Evolutionary conservation across 2,113 vertebrate genomes (phyloP).

Genomic region (Cheilinus undulatus): DNA sequence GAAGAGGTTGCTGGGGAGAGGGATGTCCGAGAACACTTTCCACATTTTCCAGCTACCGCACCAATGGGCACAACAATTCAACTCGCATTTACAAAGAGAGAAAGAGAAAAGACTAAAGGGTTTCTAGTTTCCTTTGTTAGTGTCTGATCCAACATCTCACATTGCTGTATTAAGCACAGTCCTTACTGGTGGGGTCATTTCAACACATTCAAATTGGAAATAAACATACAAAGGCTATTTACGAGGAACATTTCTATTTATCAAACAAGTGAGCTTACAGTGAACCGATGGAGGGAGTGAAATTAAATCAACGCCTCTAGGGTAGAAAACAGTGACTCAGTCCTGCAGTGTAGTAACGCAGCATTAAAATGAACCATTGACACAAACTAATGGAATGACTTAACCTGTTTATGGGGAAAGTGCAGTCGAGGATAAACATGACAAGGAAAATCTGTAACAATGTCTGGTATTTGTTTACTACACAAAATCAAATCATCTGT

Average conservation of each 20-base stretch:
- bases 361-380: conserved; percentile 29
- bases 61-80: no score
- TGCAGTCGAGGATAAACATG: conserved; percentile 35
- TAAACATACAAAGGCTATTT: conserved; percentile 42
- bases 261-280: conserved; percentile 37
- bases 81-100: no score
- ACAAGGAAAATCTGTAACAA: conserved; percentile 36
- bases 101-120: no score
- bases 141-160: conserved; percentile 24
- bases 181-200: conserved; percentile 46
- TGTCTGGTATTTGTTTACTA: conserved; percentile 59
- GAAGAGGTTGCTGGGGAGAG: no score
- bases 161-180: conserved; percentile 9
- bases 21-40: no score
- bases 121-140: conserved; percentile 45
- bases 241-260: conserved; percentile 33
- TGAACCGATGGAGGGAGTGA: conserved; percentile 31
- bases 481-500: conserved; percentile 45
- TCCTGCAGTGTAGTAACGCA: conserved; percentile 17
- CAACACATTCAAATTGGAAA: conserved; percentile 50
- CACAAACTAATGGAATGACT: conserved; percentile 38
- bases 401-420: conserved; percentile 41
- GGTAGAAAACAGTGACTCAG: conserved; percentile 25
- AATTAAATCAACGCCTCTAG: conserved; percentile 13
- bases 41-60: no score